These are phyloP conservation scores for Hiodon alosoides DNA, from an alignment of 2,113 vertebrate species.

Conservation along the genomic window DNA sequence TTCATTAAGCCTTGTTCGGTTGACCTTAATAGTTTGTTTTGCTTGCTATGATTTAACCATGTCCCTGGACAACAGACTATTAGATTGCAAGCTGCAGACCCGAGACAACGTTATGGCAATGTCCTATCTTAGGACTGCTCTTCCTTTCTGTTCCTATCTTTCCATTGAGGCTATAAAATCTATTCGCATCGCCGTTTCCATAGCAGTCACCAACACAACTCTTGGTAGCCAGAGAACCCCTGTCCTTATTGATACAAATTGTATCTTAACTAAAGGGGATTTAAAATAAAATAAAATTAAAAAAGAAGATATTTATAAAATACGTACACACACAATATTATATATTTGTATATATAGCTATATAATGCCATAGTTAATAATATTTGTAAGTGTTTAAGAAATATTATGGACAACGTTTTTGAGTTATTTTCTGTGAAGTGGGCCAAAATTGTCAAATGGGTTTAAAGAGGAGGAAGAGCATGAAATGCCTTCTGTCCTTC, in stretches of 20 bases:
- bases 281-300: conserved; percentile 80
- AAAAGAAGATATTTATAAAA: conserved; percentile 68
- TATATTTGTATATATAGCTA: conserved; percentile 50
- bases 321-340: conserved; percentile 66
- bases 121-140: too few relatives aligned
- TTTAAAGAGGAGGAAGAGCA: conserved; percentile 17
- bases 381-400: conserved; percentile 60
- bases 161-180: background rate
- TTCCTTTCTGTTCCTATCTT: background rate
- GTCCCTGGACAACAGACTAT: too few relatives aligned
- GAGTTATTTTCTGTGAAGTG: conserved; percentile 60
- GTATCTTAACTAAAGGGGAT: conserved; percentile 79
- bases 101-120: too few relatives aligned
- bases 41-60: too few relatives aligned
- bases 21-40: too few relatives aligned
- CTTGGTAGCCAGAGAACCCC: conserved; percentile 81
- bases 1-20: too few relatives aligned
- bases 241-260: conserved; percentile 98
- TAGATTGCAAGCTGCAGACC: too few relatives aligned
- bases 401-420: conserved; percentile 83
- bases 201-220: conserved; percentile 67
- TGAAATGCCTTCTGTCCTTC: conserved; percentile 27
- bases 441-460: conserved; percentile 40
- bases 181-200: conserved; percentile 19
- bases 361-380: conserved; percentile 40